These are phyloP conservation scores for Ypsolopha sequella DNA, from an alignment of 2,888 invertebrate genomes.

Conservation along the genomic window DNA sequence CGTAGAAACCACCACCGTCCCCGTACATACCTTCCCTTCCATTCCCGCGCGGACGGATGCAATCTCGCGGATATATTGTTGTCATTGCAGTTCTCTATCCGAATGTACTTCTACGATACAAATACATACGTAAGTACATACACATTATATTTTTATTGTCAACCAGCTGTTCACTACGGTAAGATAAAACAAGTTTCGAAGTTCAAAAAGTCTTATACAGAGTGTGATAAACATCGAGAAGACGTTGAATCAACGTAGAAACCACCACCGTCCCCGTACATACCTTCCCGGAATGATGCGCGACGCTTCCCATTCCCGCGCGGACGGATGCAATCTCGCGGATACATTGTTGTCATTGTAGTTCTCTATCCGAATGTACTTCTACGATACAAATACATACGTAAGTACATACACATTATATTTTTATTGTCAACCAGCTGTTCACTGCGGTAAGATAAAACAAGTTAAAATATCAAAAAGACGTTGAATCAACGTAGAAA, in stretches of 20 bases:
- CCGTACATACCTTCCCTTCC: background rate
- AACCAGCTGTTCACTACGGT: no score
- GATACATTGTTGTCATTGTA: constrained; percentile 2
- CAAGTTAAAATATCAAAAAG: no score
- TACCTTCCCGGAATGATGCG: background rate
- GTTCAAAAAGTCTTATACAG: no score
- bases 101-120: background rate
- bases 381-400: background rate
- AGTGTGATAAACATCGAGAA: no score
- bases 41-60: constrained; percentile 1
- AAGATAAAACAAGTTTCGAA: no score
- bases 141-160: no score
- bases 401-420: no score
- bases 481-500: background rate
- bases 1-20: background rate
- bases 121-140: no score
- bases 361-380: background rate
- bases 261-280: background rate
- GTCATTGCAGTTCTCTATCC: background rate
- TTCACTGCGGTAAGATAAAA: no score
- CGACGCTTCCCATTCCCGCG: background rate
- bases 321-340: constrained; percentile 3
- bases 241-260: background rate
- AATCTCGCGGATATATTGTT: constrained; percentile 3
- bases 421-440: no score